Evolutionary conservation across 1,140 invertebrate genomes (phyloP).

Genomic region (Rhizoglyphus robini): DNA sequence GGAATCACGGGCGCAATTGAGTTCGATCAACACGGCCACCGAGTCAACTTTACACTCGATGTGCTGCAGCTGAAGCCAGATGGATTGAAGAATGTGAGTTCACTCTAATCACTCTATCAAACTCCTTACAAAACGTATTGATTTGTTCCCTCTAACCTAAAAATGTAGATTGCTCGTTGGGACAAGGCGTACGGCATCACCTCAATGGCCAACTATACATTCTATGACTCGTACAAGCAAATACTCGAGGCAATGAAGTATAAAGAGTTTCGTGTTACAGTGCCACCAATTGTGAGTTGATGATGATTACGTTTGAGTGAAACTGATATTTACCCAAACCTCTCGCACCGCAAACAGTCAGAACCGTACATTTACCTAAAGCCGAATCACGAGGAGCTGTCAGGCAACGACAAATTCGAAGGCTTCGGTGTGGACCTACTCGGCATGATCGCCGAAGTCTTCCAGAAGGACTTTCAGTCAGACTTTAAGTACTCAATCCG

Average conservation of each 20-base stretch:
- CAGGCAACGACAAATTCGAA: constrained; percentile 53
- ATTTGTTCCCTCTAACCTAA: no score
- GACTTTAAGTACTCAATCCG: constrained; percentile 35
- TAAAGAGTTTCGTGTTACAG: constrained; percentile 10
- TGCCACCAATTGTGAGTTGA: not conserved
- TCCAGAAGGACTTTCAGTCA: constrained; percentile 38
- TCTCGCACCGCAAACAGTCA: no score
- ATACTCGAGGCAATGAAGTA: constrained; percentile 10
- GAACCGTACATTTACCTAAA: constrained; percentile 24
- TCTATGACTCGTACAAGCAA: not conserved
- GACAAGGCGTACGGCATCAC: not conserved
- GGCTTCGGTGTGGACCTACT: constrained; percentile 67
- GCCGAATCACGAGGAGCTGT: constrained; percentile 37
- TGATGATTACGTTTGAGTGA: not conserved
- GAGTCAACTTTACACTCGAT: constrained; percentile 73
- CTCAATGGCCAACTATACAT: constrained; percentile 10
- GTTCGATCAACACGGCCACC: constrained; percentile 80
- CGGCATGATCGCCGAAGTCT: constrained; percentile 40
- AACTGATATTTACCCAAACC: no score
- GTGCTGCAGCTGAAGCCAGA: constrained; percentile 42
- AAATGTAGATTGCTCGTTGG: constrained; percentile 12
- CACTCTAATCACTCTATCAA: no score
- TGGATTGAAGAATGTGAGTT: constrained; percentile 16
- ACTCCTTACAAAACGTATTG: no score
- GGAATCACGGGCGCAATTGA: constrained; percentile 80